Evolutionary conservation across 2,888 invertebrate genomes (phyloP).

Genomic region (Podabrus alpinus): DNA sequence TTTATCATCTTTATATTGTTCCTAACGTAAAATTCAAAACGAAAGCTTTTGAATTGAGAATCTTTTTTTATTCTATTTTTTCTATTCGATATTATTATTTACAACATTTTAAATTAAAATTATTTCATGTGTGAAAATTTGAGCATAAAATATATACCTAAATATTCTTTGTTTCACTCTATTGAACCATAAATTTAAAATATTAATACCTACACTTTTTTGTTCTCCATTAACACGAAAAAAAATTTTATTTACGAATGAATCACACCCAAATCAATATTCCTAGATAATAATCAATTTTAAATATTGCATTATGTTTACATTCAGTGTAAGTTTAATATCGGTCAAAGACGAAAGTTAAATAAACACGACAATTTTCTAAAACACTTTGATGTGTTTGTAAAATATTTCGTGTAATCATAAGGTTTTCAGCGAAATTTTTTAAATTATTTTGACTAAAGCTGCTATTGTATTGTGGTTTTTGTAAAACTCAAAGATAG

Average conservation of each 20-base stretch:
- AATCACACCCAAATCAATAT: neutral
- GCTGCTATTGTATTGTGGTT: constrained; percentile 11
- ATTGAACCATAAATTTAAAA: neutral
- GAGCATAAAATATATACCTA: no score
- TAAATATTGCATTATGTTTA: neutral
- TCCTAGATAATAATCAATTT: neutral
- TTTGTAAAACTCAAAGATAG: constrained; percentile 11
- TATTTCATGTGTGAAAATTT: neutral
- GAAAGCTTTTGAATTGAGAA: constrained; percentile 13
- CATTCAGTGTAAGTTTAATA: neutral
- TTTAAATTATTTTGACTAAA: constrained; percentile 16
- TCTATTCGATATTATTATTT: neutral
- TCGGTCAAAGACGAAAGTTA: neutral
- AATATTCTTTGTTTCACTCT: no score
- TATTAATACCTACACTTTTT: neutral
- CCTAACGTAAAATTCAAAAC: constrained; percentile 27
- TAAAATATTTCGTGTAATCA: neutral
- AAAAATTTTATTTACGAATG: neutral
- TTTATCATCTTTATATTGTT: constrained; percentile 31
- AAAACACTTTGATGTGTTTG: neutral
- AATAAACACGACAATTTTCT: neutral
- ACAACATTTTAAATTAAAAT: neutral
- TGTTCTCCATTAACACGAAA: neutral
- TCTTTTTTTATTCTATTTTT: constrained; percentile 17
- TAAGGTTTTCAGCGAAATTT: neutral